phyloP scores from a whole-genome alignment of 2,797 vertebrate species.

The Parotocinclus haroldoi region DNA sequence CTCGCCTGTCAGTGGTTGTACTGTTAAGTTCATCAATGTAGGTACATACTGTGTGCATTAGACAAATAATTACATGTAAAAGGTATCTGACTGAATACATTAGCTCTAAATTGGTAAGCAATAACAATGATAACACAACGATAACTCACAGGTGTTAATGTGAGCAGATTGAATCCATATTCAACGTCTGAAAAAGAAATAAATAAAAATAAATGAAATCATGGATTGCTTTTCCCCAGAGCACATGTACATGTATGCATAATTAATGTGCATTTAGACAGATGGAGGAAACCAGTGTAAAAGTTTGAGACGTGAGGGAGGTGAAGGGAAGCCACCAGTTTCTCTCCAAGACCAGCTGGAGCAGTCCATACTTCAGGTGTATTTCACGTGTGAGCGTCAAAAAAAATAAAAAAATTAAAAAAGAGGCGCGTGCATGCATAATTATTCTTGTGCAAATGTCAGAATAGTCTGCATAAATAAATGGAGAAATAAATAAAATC shows the following conservation, averaged over 20 bases:
- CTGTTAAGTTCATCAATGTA: too few relatives aligned
- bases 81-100: too few relatives aligned
- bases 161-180: not conserved
- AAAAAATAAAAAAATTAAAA: too few relatives aligned
- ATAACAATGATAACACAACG: not conserved
- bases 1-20: too few relatives aligned
- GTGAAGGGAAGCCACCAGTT: slow-evolving; percentile 22
- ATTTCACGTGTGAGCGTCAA: not conserved
- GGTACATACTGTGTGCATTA: too few relatives aligned
- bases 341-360: slow-evolving; percentile 26
- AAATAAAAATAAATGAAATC: slow-evolving; percentile 56
- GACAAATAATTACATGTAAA: too few relatives aligned
- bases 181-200: slow-evolving; percentile 51
- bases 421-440: not conserved
- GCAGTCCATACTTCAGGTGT: slow-evolving; percentile 3
- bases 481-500: too few relatives aligned
- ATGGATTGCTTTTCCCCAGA: slow-evolving; percentile 75
- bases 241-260: slow-evolving; percentile 73
- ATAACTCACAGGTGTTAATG: too few relatives aligned
- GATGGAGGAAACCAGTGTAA: slow-evolving; percentile 74
- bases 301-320: slow-evolving; percentile 56
- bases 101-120: too few relatives aligned
- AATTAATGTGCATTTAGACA: slow-evolving; percentile 83
- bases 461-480: not conserved
- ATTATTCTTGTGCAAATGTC: slow-evolving; percentile 2